phyloP scores from a whole-genome alignment of 1,140 invertebrate genomes.

The Musca vetustissima region DNA sequence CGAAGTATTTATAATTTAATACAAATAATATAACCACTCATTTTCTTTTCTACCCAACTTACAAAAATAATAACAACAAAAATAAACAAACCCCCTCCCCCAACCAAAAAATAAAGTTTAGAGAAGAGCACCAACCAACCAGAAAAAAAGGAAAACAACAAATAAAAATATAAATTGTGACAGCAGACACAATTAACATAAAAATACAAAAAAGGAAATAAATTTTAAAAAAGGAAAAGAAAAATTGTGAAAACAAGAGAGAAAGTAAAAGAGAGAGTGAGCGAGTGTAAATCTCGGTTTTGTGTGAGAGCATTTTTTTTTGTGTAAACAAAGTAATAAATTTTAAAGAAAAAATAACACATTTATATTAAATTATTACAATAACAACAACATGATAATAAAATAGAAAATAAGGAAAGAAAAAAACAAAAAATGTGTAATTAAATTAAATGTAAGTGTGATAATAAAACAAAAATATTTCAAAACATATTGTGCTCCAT shows the following conservation, averaged over 20 bases:
- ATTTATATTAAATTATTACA: conserved; percentile 8
- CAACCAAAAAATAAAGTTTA: conserved; percentile 17
- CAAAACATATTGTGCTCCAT: no score
- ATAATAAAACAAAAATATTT: no score
- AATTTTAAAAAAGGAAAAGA: conserved; percentile 11
- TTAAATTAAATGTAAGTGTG: not conserved
- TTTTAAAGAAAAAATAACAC: not conserved
- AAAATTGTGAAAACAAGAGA: conserved; percentile 25
- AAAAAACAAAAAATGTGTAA: conserved; percentile 10
- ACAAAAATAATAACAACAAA: conserved; percentile 4
- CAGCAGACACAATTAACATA: conserved; percentile 25
- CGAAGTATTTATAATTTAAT: no score
- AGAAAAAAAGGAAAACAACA: not conserved
- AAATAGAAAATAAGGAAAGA: conserved; percentile 11
- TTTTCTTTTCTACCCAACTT: no score
- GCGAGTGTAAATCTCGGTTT: not conserved
- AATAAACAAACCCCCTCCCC: conserved; percentile 17
- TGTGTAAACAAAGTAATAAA: conserved; percentile 16
- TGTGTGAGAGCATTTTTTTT: not conserved
- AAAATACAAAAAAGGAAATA: conserved; percentile 14
- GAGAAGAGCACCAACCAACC: not conserved
- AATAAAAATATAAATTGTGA: conserved; percentile 7
- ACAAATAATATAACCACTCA: no score
- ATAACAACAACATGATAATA: conserved; percentile 4
- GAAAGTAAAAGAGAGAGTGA: conserved; percentile 3